phyloP scores from a whole-genome alignment of 1,140 invertebrate species.

The Halyomorpha halys region DNA sequence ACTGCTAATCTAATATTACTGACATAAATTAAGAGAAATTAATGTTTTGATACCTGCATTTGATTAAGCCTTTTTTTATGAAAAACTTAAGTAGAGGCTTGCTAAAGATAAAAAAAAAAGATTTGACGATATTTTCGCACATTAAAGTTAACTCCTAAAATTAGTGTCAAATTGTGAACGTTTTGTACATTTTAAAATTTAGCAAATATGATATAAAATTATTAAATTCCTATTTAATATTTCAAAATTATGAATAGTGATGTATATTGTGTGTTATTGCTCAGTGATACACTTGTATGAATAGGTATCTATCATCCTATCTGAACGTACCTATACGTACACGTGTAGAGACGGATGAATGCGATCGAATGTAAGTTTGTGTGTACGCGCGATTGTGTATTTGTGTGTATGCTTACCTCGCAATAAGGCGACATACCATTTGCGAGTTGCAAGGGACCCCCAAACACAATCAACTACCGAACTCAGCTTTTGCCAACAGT shows the following conservation, averaged over 20 bases:
- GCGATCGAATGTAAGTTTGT: constrained; percentile 7
- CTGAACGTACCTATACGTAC: background rate
- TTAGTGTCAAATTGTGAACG: constrained; percentile 32
- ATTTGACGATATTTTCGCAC: constrained; percentile 31
- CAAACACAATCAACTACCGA: constrained; percentile 13
- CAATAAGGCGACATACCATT: constrained; percentile 22
- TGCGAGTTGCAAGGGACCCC: constrained; percentile 26
- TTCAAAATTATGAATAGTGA: constrained; percentile 28
- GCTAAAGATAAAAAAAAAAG: constrained; percentile 30
- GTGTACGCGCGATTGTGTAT: constrained; percentile 20
- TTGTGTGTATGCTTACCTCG: constrained; percentile 23
- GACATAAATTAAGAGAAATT: constrained; percentile 27
- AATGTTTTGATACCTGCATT: constrained; percentile 34
- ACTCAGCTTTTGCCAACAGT: constrained; percentile 23
- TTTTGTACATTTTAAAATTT: constrained; percentile 31
- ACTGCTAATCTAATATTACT: constrained; percentile 32
- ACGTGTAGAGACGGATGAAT: constrained; percentile 18
- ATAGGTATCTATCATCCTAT: background rate
- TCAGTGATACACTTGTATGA: constrained; percentile 13
- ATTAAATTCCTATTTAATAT: constrained; percentile 30
- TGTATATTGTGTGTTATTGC: constrained; percentile 24
- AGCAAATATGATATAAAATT: constrained; percentile 31
- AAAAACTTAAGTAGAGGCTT: constrained; percentile 31
- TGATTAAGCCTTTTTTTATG: constrained; percentile 30
- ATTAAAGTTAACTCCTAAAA: constrained; percentile 29